Percentiles rank a stretch among this genome's conserved stretches.
phyloP scores from a whole-genome alignment of 2,113 vertebrate species.

The Myanophis thanlyinensis region DNA sequence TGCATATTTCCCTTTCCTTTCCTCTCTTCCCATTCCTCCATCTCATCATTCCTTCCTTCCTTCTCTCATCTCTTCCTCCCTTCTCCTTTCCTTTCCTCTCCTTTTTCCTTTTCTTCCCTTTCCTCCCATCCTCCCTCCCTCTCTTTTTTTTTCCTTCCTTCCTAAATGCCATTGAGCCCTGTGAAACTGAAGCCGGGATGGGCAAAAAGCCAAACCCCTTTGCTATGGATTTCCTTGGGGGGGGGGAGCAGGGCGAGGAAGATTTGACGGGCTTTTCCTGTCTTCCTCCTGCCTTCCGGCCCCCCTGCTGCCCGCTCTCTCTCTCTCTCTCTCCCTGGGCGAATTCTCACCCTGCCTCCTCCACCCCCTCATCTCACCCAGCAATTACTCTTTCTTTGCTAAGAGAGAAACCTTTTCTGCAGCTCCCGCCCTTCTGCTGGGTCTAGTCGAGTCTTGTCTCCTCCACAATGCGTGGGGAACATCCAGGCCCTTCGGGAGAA shows the following conservation, averaged over 20 bases:
- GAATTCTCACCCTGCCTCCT: constrained; percentile 25
- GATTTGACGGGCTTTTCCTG: not conserved
- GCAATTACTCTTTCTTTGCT: not conserved
- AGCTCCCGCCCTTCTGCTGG: not conserved
- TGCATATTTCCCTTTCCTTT: not conserved
- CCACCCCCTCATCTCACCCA: not conserved
- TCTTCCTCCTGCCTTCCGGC: not conserved
- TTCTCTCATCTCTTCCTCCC: too few relatives aligned
- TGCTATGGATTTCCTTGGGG: too few relatives aligned
- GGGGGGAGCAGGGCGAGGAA: rapidly evolving
- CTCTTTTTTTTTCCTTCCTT: not conserved
- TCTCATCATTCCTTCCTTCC: too few relatives aligned
- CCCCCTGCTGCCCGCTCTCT: not conserved
- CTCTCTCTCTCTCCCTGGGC: not conserved
- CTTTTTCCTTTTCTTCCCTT: too few relatives aligned
- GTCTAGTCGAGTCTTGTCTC: too few relatives aligned
- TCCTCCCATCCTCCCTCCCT: too few relatives aligned
- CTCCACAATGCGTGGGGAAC: not conserved
- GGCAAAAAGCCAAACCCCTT: not conserved
- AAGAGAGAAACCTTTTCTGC: not conserved
- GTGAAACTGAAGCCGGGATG: not conserved
- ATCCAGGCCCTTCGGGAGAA: not conserved
- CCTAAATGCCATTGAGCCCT: not conserved
- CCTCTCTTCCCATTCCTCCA: too few relatives aligned
- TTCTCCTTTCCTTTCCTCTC: too few relatives aligned